Percentiles rank a stretch among this genome's conserved stretches.
These are phyloP conservation scores for Pteromalus puparum DNA, from an alignment of 1,140 invertebrate species.

Conservation along the genomic window DNA sequence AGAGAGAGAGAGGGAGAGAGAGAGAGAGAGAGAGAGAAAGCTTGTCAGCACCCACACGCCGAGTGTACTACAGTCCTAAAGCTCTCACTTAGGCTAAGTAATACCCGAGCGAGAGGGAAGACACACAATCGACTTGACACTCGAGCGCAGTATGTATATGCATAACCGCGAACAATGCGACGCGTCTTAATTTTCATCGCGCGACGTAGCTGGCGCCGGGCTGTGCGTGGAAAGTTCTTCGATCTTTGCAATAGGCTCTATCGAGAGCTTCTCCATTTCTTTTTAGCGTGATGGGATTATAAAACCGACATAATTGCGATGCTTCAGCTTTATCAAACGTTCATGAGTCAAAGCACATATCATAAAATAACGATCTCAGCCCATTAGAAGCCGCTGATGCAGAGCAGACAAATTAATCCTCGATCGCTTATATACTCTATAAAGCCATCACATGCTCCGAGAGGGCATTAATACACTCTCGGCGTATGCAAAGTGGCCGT, in stretches of 20 bases:
- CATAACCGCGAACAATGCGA: conserved; percentile 25
- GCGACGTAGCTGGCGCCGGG: neutral
- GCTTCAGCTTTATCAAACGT: neutral
- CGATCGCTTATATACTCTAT: neutral
- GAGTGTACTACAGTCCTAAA: neutral
- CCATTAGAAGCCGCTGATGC: neutral
- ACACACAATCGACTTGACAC: conserved; percentile 27
- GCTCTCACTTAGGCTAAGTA: conserved; percentile 9
- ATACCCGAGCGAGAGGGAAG: neutral
- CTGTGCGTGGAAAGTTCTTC: too few species aligned
- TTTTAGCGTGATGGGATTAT: too few species aligned
- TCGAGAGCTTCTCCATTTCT: too few species aligned
- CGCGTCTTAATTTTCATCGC: conserved; percentile 35
- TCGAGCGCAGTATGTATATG: conserved; percentile 15
- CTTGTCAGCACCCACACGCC: neutral
- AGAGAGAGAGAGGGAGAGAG: too few species aligned
- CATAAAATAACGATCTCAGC: neutral
- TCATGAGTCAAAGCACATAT: neutral
- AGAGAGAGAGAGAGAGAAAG: neutral
- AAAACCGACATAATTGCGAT: neutral
- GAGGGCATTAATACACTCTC: neutral
- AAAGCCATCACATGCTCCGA: neutral
- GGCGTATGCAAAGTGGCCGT: neutral
- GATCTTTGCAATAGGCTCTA: too few species aligned
- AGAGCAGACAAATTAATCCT: neutral